Base-by-base conservation (phyloP, 2,797 vertebrate species). In the Eutrigla gurnardus region DNA sequence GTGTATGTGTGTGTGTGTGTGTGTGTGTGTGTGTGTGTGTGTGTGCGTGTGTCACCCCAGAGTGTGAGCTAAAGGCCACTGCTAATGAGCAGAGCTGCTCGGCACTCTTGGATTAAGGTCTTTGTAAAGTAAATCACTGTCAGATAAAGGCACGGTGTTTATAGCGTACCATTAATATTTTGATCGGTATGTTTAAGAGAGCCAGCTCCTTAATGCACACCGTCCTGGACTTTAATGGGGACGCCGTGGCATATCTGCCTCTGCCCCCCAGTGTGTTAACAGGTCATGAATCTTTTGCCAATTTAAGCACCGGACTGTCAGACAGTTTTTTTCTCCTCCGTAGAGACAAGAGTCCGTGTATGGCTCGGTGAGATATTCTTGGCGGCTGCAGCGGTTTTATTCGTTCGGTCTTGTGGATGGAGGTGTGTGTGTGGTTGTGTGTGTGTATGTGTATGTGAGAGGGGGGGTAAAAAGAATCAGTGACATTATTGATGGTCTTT, bases 151-250 rank as follows among this genome's bases (percentile, higher is more conserved):
- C 77, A 88, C 89, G 69, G 79, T 96, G 96, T 97, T 96, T 96
- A 96, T 80, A 82, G 62, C 43, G 76, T 86, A 94, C 93, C 93
- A 90, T 96, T 96, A 96, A 96, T 96, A 96, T 97, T 97, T 96
- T 95, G 95, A 96, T 96, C 91, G 92, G 93, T 88, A 71, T 95
- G 95, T 96, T 97, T 95, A 95, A 96, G 94, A 94, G 94, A 95
- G 92, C 91, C 93, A 92, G 94, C 94, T 95, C 93, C 95, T 96
- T 96, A 96, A 96, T 96, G 96, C 94, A 96, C 93, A 93, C 93
- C 92, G 93, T 93, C 93, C 93, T 83, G 80, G 86, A 40, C 92
- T 94, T 92, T 92, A 90, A 93, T 92, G 87, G 93, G 93, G 57
- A 77, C 80, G 83, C 89, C 75, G 89, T 93, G 92, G 94, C 92